Base-by-base conservation (phyloP, 2,797 vertebrate genomes). In the Diplodus sargus region DNA sequence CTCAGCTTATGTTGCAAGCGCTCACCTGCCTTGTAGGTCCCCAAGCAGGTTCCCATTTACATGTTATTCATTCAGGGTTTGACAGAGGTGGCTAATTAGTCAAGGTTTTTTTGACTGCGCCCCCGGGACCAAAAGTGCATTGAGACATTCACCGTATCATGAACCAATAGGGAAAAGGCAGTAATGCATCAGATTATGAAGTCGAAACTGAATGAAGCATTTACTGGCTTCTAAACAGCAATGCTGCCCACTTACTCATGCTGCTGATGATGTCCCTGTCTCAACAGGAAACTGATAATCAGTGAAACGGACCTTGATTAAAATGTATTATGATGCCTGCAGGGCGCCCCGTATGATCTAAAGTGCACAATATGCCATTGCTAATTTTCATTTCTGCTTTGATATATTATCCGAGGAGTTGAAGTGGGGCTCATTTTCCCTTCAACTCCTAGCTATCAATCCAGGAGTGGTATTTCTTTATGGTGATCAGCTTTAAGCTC, bases 201-300 rank as follows among this genome's bases (percentile, higher is more conserved):
- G 83, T 82, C 58, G 6, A 76, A 85, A 30, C 57, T 66, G 53
- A 82, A 70, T 88, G 82, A 88, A 68, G 71, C 83, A 80, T 84
- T 39, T 63, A 39, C 63, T 83, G 76, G 65, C 71, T 85, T 80
- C 56, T 84, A 76, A 89, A 86, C 81, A 57, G 81, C 78, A 74
- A 57, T 65, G 63, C 59, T 82, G 77, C 66, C 75, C 64, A 86
- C 76, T 88, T 85, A 83, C 67, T 79, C 85, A 89, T 85, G 68
- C 77, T 82, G 82, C 71, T 75, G 74, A 69, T 81, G 85, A 83
- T 72, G 75, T 64, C 68, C 49, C 22, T 63, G 60, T 84, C 82
- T 83, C 68, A 74, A 84, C 79, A 82, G 77, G 81, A 91, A 86
- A 49, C 75, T 62, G 66, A 52, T 88, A 82, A 89, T 91, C 83